Percentiles rank a stretch among this genome's conserved stretches.
phyloP scores from a whole-genome alignment of 92 coral and sea anemone species.

The Pocillopora meandrina region DNA sequence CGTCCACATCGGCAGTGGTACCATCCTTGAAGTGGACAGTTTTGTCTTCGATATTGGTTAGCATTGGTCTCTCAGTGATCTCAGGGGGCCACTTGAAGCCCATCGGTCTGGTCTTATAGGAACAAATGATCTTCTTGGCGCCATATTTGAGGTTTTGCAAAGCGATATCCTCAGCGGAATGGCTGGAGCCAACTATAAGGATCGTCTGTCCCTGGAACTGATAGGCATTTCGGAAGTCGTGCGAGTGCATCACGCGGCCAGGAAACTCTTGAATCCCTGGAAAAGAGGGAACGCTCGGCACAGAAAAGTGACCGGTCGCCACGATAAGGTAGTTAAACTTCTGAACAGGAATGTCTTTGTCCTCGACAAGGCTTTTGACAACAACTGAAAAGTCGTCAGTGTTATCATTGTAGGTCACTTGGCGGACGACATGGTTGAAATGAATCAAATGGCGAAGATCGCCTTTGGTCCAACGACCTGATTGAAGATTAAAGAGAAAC shows the following conservation, averaged over 20 bases:
- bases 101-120: constrained; percentile 60
- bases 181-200: constrained; percentile 54
- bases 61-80: constrained; percentile 53
- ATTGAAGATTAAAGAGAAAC: not conserved
- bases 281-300: constrained; percentile 52
- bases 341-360: constrained; percentile 42
- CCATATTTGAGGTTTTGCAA: constrained; percentile 60
- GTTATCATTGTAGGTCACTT: constrained; percentile 37
- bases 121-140: constrained; percentile 37
- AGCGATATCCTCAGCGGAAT: constrained; percentile 71
- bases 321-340: constrained; percentile 55
- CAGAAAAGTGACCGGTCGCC: constrained; percentile 62
- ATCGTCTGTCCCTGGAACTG: constrained; percentile 48
- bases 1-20: constrained; percentile 57
- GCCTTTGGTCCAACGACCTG: constrained; percentile 46
- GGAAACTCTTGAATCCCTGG: constrained; percentile 62
- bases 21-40: constrained; percentile 68
- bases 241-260: constrained; percentile 55
- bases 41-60: constrained; percentile 54
- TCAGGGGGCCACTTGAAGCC: constrained; percentile 69
- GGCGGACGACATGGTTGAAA: constrained; percentile 51
- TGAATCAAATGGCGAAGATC: constrained; percentile 34
- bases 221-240: constrained; percentile 56
- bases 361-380: constrained; percentile 46
- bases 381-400: constrained; percentile 55